Conservation (phyloP, 2,797 vertebrate genomes). For the Chiroxiphia lanceolata region DNA sequence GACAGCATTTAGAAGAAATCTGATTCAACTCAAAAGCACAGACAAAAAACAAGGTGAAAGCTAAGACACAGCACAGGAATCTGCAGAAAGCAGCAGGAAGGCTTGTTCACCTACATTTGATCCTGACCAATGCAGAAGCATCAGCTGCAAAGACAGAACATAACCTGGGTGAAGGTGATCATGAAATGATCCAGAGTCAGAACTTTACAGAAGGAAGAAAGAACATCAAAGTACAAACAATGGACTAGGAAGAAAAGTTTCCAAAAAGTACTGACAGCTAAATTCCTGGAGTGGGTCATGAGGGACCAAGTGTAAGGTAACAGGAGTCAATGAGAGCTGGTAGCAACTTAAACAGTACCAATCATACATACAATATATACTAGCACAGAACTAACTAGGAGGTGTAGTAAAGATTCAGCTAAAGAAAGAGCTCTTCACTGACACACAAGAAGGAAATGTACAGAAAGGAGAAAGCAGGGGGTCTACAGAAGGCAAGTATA, state of each 20-base stretch:
- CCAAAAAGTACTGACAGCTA: background rate
- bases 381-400: background rate
- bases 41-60: background rate
- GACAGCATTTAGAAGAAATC: background rate
- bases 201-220: background rate
- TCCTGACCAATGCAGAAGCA: background rate
- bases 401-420: background rate
- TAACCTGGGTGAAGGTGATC: background rate
- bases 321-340: background rate
- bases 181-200: background rate
- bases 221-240: conserved; percentile 10
- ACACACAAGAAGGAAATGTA: background rate
- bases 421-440: background rate
- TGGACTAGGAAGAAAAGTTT: background rate
- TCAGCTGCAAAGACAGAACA: background rate
- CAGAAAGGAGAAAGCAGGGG: background rate
- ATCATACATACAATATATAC: background rate
- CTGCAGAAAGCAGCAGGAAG: conserved; percentile 1
- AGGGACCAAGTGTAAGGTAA: background rate
- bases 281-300: background rate
- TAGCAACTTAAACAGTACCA: background rate
- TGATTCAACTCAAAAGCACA: background rate
- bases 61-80: background rate
- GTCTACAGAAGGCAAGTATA: background rate
- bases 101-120: background rate